Evolutionary conservation across 2,888 invertebrate genomes (phyloP).

Genomic region (Eucera pruinosa): DNA sequence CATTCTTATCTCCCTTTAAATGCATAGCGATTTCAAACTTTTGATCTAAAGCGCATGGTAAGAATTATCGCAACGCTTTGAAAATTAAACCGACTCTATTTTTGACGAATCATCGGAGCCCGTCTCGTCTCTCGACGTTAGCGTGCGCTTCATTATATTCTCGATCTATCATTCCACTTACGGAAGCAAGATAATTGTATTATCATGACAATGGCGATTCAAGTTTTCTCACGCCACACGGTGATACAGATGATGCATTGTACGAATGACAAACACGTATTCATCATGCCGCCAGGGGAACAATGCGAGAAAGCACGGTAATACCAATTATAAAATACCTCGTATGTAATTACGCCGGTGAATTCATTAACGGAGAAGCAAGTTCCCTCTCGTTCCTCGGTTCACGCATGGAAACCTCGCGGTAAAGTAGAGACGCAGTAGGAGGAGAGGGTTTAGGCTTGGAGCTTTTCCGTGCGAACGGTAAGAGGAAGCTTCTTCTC

Average conservation of each 20-base stretch:
- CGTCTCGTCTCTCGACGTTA: too few species aligned
- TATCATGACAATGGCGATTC: conserved; percentile 46
- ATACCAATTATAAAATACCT: conserved; percentile 42
- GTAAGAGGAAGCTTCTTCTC: not conserved
- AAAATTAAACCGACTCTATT: too few species aligned
- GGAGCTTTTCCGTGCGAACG: not conserved
- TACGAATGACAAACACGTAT: conserved; percentile 40
- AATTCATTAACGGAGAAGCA: conserved; percentile 48
- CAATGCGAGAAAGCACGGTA: conserved; percentile 31
- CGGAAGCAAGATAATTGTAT: conserved; percentile 45
- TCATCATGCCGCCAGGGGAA: conserved; percentile 12
- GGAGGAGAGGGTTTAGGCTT: not conserved
- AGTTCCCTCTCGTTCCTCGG: conserved; percentile 24
- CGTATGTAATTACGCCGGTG: conserved; percentile 44
- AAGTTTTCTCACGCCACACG: conserved; percentile 32
- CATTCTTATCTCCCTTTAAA: too few species aligned
- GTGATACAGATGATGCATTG: conserved; percentile 34
- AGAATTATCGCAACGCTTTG: too few species aligned
- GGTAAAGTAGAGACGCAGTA: conserved; percentile 13
- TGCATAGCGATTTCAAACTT: too few species aligned
- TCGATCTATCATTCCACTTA: conserved; percentile 42
- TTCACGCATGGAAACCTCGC: conserved; percentile 39
- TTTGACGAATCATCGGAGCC: too few species aligned
- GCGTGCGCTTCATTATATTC: conserved; percentile 13
- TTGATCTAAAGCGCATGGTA: too few species aligned